Evolutionary conservation across 1,140 invertebrate species (phyloP).

Genomic region (Drosophila malerkotliana): DNA sequence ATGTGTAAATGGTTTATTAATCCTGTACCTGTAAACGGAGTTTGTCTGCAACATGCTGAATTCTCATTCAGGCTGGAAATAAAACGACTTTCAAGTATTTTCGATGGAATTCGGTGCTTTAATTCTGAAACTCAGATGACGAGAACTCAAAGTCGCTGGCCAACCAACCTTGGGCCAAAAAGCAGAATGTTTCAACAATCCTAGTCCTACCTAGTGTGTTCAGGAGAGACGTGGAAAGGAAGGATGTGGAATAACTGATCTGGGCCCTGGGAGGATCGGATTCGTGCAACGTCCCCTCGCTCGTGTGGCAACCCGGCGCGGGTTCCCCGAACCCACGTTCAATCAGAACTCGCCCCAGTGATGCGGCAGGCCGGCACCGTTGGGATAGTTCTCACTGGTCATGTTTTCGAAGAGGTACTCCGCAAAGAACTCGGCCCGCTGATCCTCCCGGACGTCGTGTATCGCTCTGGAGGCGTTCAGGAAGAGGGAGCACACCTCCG

Average conservation of each 20-base stretch:
- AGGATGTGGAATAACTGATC: no score
- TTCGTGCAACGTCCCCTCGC: no score
- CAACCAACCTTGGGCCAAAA: no score
- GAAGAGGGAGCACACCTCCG: conserved; percentile 48
- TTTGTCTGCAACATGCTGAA: no score
- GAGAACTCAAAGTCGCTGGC: no score
- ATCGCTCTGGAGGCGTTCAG: conserved; percentile 42
- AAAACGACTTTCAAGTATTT: no score
- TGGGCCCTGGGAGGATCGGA: no score
- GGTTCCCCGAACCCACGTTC: not conserved
- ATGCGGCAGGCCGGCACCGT: conserved; percentile 55
- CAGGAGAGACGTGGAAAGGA: no score
- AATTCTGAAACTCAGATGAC: not conserved
- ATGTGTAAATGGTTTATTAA: conserved; percentile 29
- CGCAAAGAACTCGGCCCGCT: conserved; percentile 54
- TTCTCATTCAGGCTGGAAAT: no score
- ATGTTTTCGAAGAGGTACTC: conserved; percentile 60
- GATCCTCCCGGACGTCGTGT: conserved; percentile 28
- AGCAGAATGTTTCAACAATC: no score
- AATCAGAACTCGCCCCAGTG: conserved; percentile 64
- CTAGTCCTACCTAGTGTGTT: no score
- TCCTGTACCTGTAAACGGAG: not conserved
- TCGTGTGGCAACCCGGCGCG: not conserved
- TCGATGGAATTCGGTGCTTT: no score
- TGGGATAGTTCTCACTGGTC: conserved; percentile 66